A percentile compares a stretch with the other conserved stretches of the same genome.
phyloP scores from a whole-genome alignment of 2,113 vertebrate species.

The Mirza zaza region DNA sequence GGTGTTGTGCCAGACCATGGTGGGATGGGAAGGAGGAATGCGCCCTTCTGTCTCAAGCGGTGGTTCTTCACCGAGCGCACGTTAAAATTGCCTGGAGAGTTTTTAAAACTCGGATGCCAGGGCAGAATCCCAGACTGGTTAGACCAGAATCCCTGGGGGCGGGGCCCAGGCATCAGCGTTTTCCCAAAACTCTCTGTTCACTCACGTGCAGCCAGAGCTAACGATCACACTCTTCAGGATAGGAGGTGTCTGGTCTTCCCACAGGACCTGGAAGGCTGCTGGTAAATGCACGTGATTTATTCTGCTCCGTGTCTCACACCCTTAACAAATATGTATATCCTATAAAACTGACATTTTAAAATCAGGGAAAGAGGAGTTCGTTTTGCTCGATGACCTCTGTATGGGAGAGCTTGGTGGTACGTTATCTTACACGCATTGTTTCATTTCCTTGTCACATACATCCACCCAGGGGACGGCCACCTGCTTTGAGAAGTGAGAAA shows the following conservation, averaged over 20 bases:
- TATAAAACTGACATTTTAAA: background rate
- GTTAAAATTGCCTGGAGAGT: background rate
- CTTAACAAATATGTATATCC: background rate
- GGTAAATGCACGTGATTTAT: background rate
- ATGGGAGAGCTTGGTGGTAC: background rate
- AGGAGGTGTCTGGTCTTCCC: background rate
- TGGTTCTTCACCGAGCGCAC: background rate
- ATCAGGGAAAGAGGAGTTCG: background rate
- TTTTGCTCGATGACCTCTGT: background rate
- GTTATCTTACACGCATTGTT: background rate
- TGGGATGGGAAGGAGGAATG: too few relatives aligned
- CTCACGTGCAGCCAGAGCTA: rapidly evolving
- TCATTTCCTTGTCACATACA: background rate
- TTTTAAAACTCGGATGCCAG: too few relatives aligned
- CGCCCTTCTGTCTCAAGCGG: background rate
- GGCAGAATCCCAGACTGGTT: background rate
- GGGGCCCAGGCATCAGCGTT: background rate
- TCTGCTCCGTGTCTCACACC: background rate
- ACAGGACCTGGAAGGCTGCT: background rate
- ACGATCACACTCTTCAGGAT: background rate
- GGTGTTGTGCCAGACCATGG: background rate
- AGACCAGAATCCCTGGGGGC: background rate
- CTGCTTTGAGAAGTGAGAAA: background rate
- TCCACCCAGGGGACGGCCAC: background rate
- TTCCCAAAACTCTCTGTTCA: background rate